phyloP scores from a whole-genome alignment of 2,113 vertebrate genomes.

The Microtus montanus region DNA sequence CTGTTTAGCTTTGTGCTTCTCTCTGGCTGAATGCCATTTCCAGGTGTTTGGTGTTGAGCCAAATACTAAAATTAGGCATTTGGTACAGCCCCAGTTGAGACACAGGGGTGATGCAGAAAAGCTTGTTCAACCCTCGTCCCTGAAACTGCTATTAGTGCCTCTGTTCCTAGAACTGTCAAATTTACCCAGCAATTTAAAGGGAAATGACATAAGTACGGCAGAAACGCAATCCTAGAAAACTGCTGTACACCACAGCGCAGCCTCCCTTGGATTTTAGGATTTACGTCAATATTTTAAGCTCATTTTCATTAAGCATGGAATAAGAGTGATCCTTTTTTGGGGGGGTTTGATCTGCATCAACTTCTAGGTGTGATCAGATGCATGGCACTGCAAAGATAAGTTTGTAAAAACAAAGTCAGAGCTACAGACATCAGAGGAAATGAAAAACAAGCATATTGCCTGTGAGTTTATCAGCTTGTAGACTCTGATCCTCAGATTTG shows the following conservation, averaged over 20 bases:
- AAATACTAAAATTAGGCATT: slow-evolving; percentile 75
- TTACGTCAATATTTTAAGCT: slow-evolving; percentile 30
- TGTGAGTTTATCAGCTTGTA: neutral
- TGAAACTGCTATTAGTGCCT: slow-evolving; percentile 62
- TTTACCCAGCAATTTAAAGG: slow-evolving; percentile 63
- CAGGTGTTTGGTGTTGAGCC: slow-evolving; percentile 78
- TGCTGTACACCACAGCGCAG: neutral
- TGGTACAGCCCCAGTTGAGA: slow-evolving; percentile 51
- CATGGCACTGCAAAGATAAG: slow-evolving; percentile 30
- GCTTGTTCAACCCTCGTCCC: slow-evolving; percentile 31
- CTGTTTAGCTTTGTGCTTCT: slow-evolving; percentile 71
- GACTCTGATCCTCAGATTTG: neutral
- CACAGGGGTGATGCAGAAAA: slow-evolving; percentile 12
- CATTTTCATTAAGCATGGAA: slow-evolving; percentile 35
- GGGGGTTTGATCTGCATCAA: neutral
- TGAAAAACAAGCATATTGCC: neutral
- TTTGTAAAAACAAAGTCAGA: slow-evolving; percentile 16
- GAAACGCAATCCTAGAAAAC: slow-evolving; percentile 31
- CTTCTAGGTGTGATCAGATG: neutral
- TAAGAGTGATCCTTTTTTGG: neutral
- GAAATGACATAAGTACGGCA: slow-evolving; percentile 56
- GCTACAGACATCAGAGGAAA: neutral
- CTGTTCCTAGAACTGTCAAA: slow-evolving; percentile 48
- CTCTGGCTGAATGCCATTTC: slow-evolving; percentile 74
- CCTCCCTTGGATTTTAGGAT: neutral